Conservation (phyloP, 1,140 invertebrate species). For the Pseudomyrmex gracilis region DNA sequence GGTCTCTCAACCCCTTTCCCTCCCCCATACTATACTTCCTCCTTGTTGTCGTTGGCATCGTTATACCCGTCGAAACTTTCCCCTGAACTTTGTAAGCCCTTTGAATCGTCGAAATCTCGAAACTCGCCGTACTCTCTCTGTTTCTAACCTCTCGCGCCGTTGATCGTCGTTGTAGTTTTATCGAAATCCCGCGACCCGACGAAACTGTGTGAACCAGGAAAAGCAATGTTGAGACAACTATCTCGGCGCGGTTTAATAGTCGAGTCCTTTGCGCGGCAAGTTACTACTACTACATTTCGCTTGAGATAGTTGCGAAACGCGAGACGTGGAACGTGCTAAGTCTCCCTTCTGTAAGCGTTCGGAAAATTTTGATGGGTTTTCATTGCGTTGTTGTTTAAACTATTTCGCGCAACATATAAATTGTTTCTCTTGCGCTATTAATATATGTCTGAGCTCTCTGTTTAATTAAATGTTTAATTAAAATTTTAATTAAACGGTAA, state of each 20-base stretch:
- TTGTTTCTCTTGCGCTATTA: no score
- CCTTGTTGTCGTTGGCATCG: not conserved
- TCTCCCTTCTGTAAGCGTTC: not conserved
- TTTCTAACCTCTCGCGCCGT: conserved; percentile 42
- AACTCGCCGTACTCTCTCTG: conserved; percentile 26
- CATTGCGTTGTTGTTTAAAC: not conserved
- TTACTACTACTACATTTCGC: not conserved
- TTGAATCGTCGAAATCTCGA: conserved; percentile 66
- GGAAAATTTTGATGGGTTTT: conserved; percentile 9
- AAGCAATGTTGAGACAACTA: conserved; percentile 52
- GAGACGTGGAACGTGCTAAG: not conserved
- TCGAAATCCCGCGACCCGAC: conserved; percentile 52
- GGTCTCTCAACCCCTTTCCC: not conserved
- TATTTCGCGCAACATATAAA: no score
- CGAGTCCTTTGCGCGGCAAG: conserved; percentile 15
- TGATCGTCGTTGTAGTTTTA: conserved; percentile 48
- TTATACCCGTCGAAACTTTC: conserved; percentile 52
- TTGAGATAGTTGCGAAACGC: not conserved
- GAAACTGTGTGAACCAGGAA: conserved; percentile 36
- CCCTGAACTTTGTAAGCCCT: conserved; percentile 53
- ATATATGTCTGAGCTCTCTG: no score
- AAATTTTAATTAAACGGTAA: no score
- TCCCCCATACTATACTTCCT: not conserved
- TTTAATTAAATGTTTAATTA: no score
- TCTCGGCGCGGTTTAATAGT: conserved; percentile 30